Percentiles rank a stretch among this genome's conserved stretches.
Evolutionary conservation across 2,797 vertebrate genomes (phyloP).

Genomic region (Fistularia commersonii): DNA sequence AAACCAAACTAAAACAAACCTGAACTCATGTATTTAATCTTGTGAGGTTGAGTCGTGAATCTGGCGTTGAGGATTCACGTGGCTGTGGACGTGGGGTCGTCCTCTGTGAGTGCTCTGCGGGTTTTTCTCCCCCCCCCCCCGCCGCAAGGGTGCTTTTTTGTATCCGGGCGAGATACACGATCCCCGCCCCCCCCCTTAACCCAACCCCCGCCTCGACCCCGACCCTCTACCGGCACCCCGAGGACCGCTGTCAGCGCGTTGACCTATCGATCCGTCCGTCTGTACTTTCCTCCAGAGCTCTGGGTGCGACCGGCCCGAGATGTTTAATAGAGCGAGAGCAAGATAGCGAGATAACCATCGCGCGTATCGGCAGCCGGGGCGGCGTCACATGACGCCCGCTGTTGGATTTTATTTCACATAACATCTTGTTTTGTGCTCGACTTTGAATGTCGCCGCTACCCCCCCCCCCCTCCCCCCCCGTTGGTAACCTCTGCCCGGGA

Average conservation of each 20-base stretch:
- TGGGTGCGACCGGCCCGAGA: constrained; percentile 51
- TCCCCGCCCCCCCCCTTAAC: constrained; percentile 46
- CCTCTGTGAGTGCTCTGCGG: constrained; percentile 54
- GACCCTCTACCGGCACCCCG: constrained; percentile 40
- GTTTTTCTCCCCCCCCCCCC: constrained; percentile 38
- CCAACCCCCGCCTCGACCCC: constrained; percentile 24
- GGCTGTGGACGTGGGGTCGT: too few species aligned
- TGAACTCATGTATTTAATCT: too few species aligned
- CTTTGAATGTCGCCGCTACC: constrained; percentile 9
- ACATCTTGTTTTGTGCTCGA: constrained; percentile 16
- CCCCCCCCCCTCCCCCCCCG: too few species aligned
- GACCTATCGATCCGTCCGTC: constrained; percentile 77
- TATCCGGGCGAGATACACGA: constrained; percentile 60
- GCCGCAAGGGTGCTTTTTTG: constrained; percentile 33
- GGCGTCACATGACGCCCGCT: constrained; percentile 51
- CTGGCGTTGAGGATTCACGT: too few species aligned
- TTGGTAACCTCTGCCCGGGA: too few species aligned
- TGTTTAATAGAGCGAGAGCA: constrained; percentile 64
- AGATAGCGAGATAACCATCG: constrained; percentile 64
- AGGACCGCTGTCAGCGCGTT: constrained; percentile 65
- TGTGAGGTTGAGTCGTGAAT: too few species aligned
- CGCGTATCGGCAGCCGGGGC: constrained; percentile 45
- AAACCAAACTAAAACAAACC: too few species aligned
- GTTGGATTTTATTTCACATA: constrained; percentile 56
- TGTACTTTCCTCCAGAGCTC: constrained; percentile 58